These are phyloP conservation scores for Phyllostomus discolor DNA, from an alignment of 2,113 vertebrate genomes.

Conservation along the genomic window DNA sequence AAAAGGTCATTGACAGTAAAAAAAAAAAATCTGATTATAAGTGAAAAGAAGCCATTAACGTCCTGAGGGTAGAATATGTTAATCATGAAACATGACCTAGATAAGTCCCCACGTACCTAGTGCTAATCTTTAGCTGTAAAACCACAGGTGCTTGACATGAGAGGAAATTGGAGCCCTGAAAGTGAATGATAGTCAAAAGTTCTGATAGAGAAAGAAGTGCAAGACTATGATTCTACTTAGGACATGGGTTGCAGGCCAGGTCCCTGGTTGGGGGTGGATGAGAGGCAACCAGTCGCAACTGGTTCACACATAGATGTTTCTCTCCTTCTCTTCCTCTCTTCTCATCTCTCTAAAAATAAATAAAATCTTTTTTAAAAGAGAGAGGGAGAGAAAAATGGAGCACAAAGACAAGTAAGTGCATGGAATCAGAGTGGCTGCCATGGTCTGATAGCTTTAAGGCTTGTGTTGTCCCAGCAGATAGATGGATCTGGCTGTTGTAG, in stretches of 20 bases:
- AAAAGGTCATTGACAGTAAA: slow-evolving; percentile 61
- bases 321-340: too few relatives aligned
- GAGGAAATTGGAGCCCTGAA: slow-evolving; percentile 28
- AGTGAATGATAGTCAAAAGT: slow-evolving; percentile 37
- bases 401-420: not conserved
- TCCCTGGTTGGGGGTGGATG: too few relatives aligned
- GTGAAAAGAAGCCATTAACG: slow-evolving; percentile 49
- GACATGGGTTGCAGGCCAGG: too few relatives aligned
- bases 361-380: too few relatives aligned
- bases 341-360: too few relatives aligned
- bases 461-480: not conserved
- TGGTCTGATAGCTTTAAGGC: not conserved
- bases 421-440: not conserved
- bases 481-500: not conserved
- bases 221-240: not conserved
- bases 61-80: slow-evolving; percentile 68
- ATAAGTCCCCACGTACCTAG: slow-evolving; percentile 31
- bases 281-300: too few relatives aligned
- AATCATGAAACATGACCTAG: slow-evolving; percentile 72
- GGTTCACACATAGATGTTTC: too few relatives aligned
- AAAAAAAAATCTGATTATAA: slow-evolving; percentile 46
- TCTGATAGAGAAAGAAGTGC: not conserved
- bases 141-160: slow-evolving; percentile 48
- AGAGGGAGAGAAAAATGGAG: not conserved
- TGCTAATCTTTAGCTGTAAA: slow-evolving; percentile 49